Percentiles rank a stretch among this genome's conserved stretches.
Conservation (phyloP, 2,888 invertebrate genomes). For the Caenorhabditis sinica region DNA sequence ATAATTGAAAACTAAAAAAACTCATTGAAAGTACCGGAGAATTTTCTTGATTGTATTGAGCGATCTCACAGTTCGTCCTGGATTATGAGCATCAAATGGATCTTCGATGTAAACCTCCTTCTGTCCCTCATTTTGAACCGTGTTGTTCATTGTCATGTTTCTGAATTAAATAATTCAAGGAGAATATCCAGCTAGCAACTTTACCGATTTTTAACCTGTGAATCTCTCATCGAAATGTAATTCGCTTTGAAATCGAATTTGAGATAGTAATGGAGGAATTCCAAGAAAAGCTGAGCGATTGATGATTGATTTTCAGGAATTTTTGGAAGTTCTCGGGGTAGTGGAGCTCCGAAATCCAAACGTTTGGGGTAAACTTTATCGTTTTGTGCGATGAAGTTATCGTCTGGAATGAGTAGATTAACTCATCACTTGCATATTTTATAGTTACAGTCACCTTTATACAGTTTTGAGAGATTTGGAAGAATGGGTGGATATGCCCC, state of each 20-base stretch:
- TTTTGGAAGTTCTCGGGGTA: constrained; percentile 63
- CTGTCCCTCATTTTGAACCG: neutral
- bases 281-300: constrained; percentile 76
- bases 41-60: constrained; percentile 44
- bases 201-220: constrained; percentile 48
- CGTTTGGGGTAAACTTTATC: constrained; percentile 49
- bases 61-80: constrained; percentile 73
- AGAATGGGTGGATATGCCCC: constrained; percentile 79
- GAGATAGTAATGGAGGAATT: constrained; percentile 81
- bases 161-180: constrained; percentile 27
- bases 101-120: constrained; percentile 80
- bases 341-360: constrained; percentile 61
- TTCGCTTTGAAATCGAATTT: constrained; percentile 74
- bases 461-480: constrained; percentile 79
- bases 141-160: constrained; percentile 6
- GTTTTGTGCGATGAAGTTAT: constrained; percentile 56
- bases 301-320: constrained; percentile 65
- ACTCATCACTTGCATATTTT: neutral
- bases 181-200: neutral
- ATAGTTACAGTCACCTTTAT: constrained; percentile 27
- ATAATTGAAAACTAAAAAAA: neutral
- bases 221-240: constrained; percentile 74
- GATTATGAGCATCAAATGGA: constrained; percentile 81
- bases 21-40: constrained; percentile 61
- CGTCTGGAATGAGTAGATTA: constrained; percentile 4